These are phyloP conservation scores for Sylvia borin DNA, from an alignment of 2,797 vertebrate species.

Conservation along the genomic window DNA sequence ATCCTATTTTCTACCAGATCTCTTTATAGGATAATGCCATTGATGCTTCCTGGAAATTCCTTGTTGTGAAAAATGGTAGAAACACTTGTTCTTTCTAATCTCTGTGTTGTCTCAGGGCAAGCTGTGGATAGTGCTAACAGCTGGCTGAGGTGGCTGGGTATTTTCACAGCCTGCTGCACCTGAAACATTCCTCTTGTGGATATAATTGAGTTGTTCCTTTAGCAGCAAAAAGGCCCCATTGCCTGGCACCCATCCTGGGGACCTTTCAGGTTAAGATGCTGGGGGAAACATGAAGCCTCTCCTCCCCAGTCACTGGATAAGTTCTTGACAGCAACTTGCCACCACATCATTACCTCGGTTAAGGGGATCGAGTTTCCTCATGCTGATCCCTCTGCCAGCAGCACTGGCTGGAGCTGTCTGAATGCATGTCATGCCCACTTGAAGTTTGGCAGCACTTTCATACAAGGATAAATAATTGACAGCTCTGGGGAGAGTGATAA, in stretches of 20 bases:
- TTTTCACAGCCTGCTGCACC: not conserved
- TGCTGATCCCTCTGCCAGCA: not conserved
- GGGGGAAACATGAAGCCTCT: not conserved
- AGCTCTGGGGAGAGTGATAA: not conserved
- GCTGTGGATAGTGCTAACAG: not conserved
- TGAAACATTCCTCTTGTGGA: not conserved
- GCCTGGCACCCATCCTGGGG: not conserved
- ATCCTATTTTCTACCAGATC: not conserved
- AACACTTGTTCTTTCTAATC: not conserved
- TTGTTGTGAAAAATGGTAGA: not conserved
- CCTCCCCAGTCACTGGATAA: not conserved
- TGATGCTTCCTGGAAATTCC: not conserved
- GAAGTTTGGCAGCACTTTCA: not conserved
- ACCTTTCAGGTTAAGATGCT: not conserved
- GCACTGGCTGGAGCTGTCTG: not conserved
- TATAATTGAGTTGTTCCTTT: not conserved
- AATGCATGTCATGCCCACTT: not conserved
- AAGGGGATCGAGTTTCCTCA: not conserved
- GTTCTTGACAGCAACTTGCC: not conserved
- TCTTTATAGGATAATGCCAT: not conserved
- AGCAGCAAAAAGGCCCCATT: not conserved
- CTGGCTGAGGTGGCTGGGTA: not conserved
- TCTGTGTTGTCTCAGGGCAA: not conserved
- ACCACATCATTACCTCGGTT: not conserved
- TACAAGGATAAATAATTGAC: not conserved